A percentile compares a stretch with the other conserved stretches of the same genome.
These are phyloP conservation scores for Acanthiza pusilla DNA, from an alignment of 2,797 vertebrate species.

Conservation along the genomic window DNA sequence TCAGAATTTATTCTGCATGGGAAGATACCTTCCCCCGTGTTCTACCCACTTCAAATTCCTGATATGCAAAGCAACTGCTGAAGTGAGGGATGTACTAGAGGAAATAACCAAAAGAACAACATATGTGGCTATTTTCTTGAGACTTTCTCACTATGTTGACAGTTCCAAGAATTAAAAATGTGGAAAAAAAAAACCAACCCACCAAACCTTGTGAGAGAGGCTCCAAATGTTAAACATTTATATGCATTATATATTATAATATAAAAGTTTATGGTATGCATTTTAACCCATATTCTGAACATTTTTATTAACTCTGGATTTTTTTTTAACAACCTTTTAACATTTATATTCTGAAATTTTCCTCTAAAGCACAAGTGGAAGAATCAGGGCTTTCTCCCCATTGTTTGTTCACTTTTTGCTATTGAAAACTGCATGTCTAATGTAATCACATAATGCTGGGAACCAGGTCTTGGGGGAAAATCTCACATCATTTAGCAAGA, in stretches of 20 bases:
- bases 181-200: not conserved
- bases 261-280: not conserved
- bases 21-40: not conserved
- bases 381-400: not conserved
- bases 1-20: not conserved
- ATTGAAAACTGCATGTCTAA: not conserved
- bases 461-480: not conserved
- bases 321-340: not conserved
- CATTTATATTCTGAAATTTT: not conserved
- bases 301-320: not conserved
- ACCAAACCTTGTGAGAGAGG: not conserved
- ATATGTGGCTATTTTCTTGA: not conserved
- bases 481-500: not conserved
- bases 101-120: not conserved
- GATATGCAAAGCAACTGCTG: not conserved
- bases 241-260: not conserved
- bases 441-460: not conserved
- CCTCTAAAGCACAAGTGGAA: fast-evolving
- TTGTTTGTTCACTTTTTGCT: not conserved
- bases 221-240: not conserved
- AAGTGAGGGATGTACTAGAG: not conserved
- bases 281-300: not conserved
- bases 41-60: not conserved
- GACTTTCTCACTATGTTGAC: not conserved
- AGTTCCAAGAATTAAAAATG: not conserved